A percentile compares a stretch with the other conserved stretches of the same genome.
Conservation (phyloP, 2,888 invertebrate species). For the Sinohyriopsis cumingii region DNA sequence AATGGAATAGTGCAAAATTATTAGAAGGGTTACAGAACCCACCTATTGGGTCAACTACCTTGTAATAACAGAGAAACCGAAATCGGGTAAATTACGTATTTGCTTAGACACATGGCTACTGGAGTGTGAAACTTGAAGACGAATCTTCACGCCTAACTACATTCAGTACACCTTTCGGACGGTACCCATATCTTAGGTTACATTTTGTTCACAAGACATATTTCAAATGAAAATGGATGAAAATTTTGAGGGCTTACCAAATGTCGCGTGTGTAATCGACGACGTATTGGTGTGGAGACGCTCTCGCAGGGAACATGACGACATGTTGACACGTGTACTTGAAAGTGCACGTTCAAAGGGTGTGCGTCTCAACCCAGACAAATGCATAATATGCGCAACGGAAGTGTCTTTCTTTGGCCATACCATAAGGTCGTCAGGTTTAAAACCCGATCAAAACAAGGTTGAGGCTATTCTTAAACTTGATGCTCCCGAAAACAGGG, state of each 20-base stretch:
- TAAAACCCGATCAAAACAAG: too few relatives aligned
- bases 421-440: constrained; percentile 9
- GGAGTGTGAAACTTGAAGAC: constrained; percentile 27
- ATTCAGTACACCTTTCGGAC: constrained; percentile 31
- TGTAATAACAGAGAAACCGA: constrained; percentile 16
- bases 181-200: constrained; percentile 18
- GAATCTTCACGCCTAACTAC: constrained; percentile 23
- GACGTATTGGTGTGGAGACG: constrained; percentile 23
- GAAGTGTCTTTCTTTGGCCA: constrained; percentile 28
- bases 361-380: constrained; percentile 25
- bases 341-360: constrained; percentile 9
- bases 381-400: constrained; percentile 13
- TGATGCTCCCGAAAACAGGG: too few relatives aligned
- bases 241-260: constrained; percentile 18
- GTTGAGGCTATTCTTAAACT: too few relatives aligned
- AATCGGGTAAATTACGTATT: constrained; percentile 21
- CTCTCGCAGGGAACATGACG: constrained; percentile 20
- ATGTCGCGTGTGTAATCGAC: constrained; percentile 18
- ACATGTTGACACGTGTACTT: constrained; percentile 15
- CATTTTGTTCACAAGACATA: constrained; percentile 21
- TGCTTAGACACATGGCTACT: constrained; percentile 25
- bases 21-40: constrained; percentile 18
- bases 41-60: constrained; percentile 25
- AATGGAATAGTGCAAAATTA: too few relatives aligned
- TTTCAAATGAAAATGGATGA: constrained; percentile 22